Base-by-base conservation (phyloP, 2,113 vertebrate genomes). In the Vimba vimba region DNA sequence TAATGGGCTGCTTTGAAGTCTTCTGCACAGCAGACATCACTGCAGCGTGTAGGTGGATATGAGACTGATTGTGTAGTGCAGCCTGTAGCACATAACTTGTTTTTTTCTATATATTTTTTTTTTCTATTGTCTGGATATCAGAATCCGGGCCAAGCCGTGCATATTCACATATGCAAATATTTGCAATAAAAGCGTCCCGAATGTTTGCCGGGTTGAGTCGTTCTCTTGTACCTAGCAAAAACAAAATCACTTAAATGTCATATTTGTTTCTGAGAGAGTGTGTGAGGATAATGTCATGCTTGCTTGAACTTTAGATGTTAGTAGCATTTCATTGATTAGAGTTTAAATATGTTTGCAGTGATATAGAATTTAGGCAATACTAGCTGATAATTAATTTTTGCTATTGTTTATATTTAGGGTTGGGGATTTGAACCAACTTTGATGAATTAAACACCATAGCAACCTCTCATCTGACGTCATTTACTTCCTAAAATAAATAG, bases 81-180 rank as follows among this genome's bases (percentile, higher is more conserved):
- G 79, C 75, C 45, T 80, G 55, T 27, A 83, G 62, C 50, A 19
- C 57, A 57, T 25, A 39, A 17, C 19, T 66, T 30, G 2, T 85
- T 74, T 64, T 39, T 68, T 80, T 27, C 12, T 8, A 21, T 23
- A 52, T 52, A 15, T 62, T 11, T 79, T 57, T 79, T 57, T 78
- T 57, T 57, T 59, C 2, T 66, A 76, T 86, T 87, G 82, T 85
- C 23, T 86, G 64, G 52, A 86, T 82, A 11, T 64, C 78, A 83
- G 30, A 86, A 79, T 59, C 81, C 52, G 81, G 43, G 66, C 82
- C 8, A 50, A 27, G 39, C 74, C 59, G 60, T 77, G 62, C 82
- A 78, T 86, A 80, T 86, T 81, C 45, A 66, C n/a, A 4, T 59
- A 88, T 88, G 85, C 85, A 88, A 84, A 88, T 88, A 15, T n/a